Conservation (phyloP, 2,888 invertebrate genomes). For the Torymus tubicola region DNA sequence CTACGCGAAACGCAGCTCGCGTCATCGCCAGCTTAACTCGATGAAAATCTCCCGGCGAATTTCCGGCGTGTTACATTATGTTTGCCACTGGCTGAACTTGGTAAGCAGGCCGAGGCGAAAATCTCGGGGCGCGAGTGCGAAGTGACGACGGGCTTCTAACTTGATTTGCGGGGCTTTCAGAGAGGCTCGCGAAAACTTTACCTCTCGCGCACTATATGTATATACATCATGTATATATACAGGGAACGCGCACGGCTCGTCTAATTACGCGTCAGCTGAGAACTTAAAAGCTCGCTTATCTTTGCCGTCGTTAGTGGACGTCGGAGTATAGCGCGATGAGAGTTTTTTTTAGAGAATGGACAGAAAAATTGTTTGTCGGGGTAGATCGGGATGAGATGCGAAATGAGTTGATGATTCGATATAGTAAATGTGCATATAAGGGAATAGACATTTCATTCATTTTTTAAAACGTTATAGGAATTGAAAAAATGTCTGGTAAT, state of each 20-base stretch:
- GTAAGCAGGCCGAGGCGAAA: neutral
- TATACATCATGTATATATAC: too few relatives aligned
- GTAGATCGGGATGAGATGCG: too few relatives aligned
- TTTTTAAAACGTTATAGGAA: too few relatives aligned
- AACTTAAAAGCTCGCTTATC: conserved; percentile 48
- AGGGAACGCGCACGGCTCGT: neutral
- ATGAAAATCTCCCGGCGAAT: neutral
- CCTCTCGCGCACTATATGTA: too few relatives aligned
- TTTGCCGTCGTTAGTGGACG: conserved; percentile 29
- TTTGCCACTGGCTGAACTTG: neutral
- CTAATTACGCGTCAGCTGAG: conserved; percentile 40
- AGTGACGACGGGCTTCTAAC: conserved; percentile 44
- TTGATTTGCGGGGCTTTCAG: conserved; percentile 48
- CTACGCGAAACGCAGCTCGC: too few relatives aligned
- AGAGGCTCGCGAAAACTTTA: conserved; percentile 45
- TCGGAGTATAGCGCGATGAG: too few relatives aligned
- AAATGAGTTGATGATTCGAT: too few relatives aligned
- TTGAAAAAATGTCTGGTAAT: too few relatives aligned
- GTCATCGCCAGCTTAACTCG: neutral
- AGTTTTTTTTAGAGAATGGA: too few relatives aligned
- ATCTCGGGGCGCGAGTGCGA: conserved; percentile 9
- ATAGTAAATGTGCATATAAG: too few relatives aligned
- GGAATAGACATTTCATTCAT: too few relatives aligned
- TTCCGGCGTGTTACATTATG: neutral
- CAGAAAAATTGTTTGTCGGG: neutral